phyloP scores from a whole-genome alignment of 2,888 invertebrate species.

The Apodemia zela region DNA sequence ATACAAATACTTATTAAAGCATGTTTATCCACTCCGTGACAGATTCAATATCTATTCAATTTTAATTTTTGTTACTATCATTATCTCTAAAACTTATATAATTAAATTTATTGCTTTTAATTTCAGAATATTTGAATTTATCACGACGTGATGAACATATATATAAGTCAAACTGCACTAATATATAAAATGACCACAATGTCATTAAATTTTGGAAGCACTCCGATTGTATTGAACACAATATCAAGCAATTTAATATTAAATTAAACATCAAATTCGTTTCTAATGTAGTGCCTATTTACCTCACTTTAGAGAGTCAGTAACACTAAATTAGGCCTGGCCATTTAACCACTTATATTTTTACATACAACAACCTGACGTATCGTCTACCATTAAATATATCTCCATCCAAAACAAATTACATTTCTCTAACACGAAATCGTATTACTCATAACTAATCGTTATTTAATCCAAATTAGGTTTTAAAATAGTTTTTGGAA shows the following conservation, averaged over 20 bases:
- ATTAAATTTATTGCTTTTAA: conserved; percentile 5
- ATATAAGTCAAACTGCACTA: conserved; percentile 18
- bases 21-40: neutral
- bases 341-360: conserved; percentile 34
- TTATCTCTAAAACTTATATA: neutral
- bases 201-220: conserved; percentile 24
- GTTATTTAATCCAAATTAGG: conserved; percentile 13
- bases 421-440: conserved; percentile 38
- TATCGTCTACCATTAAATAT: conserved; percentile 14
- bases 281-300: conserved; percentile 10
- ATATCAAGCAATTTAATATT: conserved; percentile 23
- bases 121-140: conserved; percentile 12
- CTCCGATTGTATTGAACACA: conserved; percentile 25
- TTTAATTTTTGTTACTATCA: neutral
- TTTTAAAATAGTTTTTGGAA: conserved; percentile 18
- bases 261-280: conserved; percentile 22
- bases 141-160: conserved; percentile 6
- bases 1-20: conserved; percentile 1
- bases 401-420: conserved; percentile 25
- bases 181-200: conserved; percentile 17
- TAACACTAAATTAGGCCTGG: conserved; percentile 12
- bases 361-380: conserved; percentile 50
- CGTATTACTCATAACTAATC: conserved; percentile 43
- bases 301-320: conserved; percentile 10
- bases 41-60: neutral